Conservation (phyloP, 2,113 vertebrate species). For the Hemicordylus capensis region DNA sequence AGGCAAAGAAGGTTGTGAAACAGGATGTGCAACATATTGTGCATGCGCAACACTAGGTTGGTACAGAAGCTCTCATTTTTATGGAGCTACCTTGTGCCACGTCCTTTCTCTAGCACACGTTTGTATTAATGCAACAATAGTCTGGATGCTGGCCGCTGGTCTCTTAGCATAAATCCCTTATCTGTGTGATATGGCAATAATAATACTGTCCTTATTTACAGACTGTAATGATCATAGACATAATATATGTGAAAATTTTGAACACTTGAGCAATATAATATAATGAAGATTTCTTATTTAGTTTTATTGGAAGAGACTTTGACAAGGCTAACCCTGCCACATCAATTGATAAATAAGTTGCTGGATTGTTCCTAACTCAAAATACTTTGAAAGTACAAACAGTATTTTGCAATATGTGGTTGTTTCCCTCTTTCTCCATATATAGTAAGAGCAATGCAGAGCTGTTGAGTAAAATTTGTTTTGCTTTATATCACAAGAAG, state of each 20-base stretch:
- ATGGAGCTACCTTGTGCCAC: no score
- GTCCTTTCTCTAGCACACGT: no score
- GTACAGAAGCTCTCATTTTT: no score
- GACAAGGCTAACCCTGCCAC: not conserved
- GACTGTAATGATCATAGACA: no score
- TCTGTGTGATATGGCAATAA: not conserved
- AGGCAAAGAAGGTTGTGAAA: no score
- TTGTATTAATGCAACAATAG: no score
- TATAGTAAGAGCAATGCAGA: not conserved
- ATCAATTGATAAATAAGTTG: not conserved
- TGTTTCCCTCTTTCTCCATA: not conserved
- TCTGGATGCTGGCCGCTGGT: no score
- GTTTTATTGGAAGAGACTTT: not conserved
- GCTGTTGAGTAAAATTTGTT: not conserved
- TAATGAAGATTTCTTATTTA: not conserved
- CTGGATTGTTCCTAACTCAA: not conserved
- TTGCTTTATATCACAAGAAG: not conserved
- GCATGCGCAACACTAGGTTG: no score
- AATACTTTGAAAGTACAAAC: not conserved
- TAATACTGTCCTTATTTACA: not conserved
- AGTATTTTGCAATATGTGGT: not conserved
- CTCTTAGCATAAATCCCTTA: not conserved
- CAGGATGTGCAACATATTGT: no score
- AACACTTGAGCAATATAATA: not conserved
- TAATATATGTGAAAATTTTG: not conserved